phyloP scores from a whole-genome alignment of 2,797 vertebrate genomes.

The Sphenopsis melanotis region DNA sequence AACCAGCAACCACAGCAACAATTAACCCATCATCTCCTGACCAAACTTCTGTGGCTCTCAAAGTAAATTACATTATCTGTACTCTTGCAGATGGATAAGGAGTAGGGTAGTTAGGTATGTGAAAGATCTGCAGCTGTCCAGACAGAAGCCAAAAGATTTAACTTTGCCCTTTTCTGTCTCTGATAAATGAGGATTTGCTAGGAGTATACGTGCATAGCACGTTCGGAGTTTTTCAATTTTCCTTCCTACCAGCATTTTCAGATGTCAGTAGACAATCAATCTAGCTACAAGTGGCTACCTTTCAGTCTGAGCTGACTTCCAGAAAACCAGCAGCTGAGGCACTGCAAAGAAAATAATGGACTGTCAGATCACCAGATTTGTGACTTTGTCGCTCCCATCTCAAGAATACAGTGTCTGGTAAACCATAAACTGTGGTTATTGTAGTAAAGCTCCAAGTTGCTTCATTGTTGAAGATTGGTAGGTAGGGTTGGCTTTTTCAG shows the following conservation, averaged over 20 bases:
- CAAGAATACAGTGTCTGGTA: neutral
- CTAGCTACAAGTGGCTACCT: neutral
- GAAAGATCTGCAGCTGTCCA: neutral
- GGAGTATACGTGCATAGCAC: accelerated
- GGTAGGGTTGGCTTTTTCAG: neutral
- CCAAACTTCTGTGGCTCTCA: neutral
- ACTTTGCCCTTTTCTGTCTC: neutral
- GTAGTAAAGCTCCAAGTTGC: neutral
- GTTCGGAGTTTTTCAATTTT: accelerated
- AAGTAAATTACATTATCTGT: neutral
- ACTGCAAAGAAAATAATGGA: neutral
- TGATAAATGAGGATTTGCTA: neutral
- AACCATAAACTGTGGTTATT: neutral
- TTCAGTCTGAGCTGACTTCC: neutral
- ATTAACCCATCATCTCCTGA: neutral
- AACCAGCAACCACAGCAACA: neutral
- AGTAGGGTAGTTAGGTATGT: neutral
- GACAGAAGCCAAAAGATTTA: neutral
- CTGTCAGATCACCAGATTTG: neutral
- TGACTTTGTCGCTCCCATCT: neutral
- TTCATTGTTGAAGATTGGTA: neutral
- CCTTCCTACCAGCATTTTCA: neutral
- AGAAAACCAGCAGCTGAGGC: neutral
- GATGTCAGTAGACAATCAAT: neutral
- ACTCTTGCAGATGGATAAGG: neutral